Conservation (phyloP, 1,140 invertebrate genomes). For the Sweltsa coloradensis region DNA sequence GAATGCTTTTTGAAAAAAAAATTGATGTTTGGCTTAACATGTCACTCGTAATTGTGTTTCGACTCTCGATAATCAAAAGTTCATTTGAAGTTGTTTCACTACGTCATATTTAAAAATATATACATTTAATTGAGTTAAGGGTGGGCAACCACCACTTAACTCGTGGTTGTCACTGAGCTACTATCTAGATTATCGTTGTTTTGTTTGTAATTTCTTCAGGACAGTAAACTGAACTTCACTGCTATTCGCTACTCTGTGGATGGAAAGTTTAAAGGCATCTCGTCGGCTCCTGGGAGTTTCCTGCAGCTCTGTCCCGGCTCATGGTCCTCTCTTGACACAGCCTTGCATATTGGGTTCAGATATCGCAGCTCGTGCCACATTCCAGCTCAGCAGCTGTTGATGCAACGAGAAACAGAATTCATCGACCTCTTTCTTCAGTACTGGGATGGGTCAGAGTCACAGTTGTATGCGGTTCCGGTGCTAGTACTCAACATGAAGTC, state of each 20-base stretch:
- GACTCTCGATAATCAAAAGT: too few relatives aligned
- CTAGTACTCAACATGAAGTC: conserved; percentile 30
- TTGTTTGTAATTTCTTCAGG: conserved; percentile 25
- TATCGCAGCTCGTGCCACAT: conserved; percentile 37
- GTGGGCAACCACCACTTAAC: too few relatives aligned
- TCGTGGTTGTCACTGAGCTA: too few relatives aligned
- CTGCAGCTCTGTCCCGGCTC: conserved; percentile 36
- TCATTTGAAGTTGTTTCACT: too few relatives aligned
- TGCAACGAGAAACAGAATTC: conserved; percentile 35
- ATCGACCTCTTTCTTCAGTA: conserved; percentile 43
- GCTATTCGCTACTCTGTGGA: conserved; percentile 20
- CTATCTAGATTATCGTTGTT: conserved; percentile 2
- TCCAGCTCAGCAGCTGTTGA: conserved; percentile 36
- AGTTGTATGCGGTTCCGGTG: conserved; percentile 45
- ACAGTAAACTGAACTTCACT: conserved; percentile 32
- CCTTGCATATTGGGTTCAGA: conserved; percentile 43
- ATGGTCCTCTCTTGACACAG: conserved; percentile 32
- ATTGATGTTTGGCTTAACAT: too few relatives aligned
- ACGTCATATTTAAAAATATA: too few relatives aligned
- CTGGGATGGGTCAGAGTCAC: conserved; percentile 28
- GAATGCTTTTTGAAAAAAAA: too few relatives aligned
- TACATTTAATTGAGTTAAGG: too few relatives aligned
- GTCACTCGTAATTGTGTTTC: too few relatives aligned
- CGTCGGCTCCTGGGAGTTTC: conserved; percentile 16
- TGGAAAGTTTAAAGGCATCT: conserved; percentile 20